Evolutionary conservation across 2,113 vertebrate species (phyloP).

Genomic region (Ciconia boyciana): DNA sequence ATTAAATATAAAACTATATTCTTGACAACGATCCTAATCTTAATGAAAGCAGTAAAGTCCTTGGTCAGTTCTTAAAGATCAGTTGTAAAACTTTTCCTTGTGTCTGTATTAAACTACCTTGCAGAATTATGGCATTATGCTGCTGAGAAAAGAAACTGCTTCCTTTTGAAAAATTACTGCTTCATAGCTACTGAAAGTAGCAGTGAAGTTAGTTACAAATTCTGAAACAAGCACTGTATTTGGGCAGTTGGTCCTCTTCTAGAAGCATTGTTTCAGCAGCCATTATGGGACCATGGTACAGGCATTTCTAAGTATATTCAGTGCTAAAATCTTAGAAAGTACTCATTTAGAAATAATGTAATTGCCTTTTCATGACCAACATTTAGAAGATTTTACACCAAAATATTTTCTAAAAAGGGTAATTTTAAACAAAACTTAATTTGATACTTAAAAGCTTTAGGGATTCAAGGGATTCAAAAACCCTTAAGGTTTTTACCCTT

Average conservation of each 20-base stretch:
- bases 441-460: not conserved
- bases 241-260: not conserved
- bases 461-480: not conserved
- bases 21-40: not conserved
- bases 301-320: not conserved
- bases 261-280: not conserved
- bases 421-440: not conserved
- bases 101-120: not conserved
- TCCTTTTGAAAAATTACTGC: not conserved
- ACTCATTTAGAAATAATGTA: not conserved
- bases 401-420: not conserved
- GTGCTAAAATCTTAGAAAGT: not conserved
- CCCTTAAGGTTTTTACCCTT: not conserved
- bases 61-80: not conserved
- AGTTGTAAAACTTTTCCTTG: not conserved
- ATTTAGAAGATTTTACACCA: not conserved
- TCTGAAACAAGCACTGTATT: not conserved
- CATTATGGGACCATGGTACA: not conserved
- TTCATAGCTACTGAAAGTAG: not conserved
- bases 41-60: not conserved
- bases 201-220: not conserved
- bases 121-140: not conserved
- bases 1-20: not conserved
- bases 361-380: not conserved
- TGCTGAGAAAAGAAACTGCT: not conserved